Evolutionary conservation across 2,113 vertebrate species (phyloP), one percentile per base, ranked within the genome.

Genomic region (Psilopsiagon aymara): DNA sequence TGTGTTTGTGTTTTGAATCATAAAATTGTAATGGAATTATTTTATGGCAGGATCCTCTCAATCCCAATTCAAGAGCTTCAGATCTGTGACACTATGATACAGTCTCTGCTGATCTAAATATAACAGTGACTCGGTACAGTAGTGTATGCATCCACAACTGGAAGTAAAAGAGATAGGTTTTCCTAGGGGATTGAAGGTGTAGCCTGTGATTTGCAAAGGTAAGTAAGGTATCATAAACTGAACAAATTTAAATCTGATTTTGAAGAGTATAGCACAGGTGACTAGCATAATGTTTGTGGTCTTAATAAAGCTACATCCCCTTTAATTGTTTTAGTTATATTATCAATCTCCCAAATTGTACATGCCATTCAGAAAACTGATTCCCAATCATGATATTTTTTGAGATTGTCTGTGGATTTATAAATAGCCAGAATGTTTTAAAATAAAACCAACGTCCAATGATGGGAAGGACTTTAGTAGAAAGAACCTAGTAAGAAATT

Each of bases 1-100:
- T 16, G 9, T 82, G 46, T 82, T 87, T 95, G 24, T 74, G 64
- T 86, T 92, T 96, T 88, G 73, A 95, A 76, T 62, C 77, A 81
- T 81, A 86, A 96, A 92, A 41, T 62, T 71, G 31, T 33, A 94
- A 86, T 52, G 46, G 69, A 88, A 81, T 35, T 87, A 63, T 67
- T 86, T 94, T 79, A 78, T 59, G 53, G 52, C 23, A 59, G n/a
- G 31, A 86, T 52, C 44, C 37, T 84, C 35, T 91, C 29, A 49
- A 25, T 57, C 51, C 55, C 51, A 59, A 66, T 66, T 80, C 52
- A 71, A 80, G 59, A 74, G 53, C 12, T 83, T 83, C 68, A 77
- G 52, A 43, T 60, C 41, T 75, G 33, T 74, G 31, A 74, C 59
- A 29, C 13, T 49, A 5, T 17, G 46, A 63, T 29, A 51, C 19